Percentiles rank a stretch among this genome's conserved stretches.
phyloP scores from a whole-genome alignment of 2,113 vertebrate genomes.

The Elephantulus edwardii region DNA sequence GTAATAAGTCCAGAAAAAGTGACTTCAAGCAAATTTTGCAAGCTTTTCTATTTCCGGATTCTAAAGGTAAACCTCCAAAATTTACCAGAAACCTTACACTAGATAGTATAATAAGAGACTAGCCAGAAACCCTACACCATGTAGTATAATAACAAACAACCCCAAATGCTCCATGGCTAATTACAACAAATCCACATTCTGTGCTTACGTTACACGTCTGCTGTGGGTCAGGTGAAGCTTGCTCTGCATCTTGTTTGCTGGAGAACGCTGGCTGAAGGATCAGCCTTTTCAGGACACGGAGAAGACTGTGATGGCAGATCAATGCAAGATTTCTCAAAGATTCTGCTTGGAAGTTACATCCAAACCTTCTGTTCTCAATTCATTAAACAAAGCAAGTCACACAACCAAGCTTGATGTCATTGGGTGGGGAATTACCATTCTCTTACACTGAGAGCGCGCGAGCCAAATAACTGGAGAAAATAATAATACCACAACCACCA shows the following conservation, averaged over 20 bases:
- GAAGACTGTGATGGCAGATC: neutral
- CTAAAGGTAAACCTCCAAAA: neutral
- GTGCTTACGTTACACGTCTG: neutral
- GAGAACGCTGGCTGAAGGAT: neutral
- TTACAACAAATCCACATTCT: constrained; percentile 18
- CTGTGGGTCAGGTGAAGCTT: neutral
- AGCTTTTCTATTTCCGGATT: neutral
- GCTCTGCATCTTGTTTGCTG: neutral
- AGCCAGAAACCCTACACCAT: neutral
- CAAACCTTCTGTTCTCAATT: constrained; percentile 5
- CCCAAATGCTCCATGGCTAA: neutral
- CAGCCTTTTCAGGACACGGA: neutral
- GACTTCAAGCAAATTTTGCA: neutral
- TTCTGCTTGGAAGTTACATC: neutral
- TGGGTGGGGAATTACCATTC: constrained; percentile 23
- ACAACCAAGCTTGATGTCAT: neutral
- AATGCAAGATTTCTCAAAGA: neutral
- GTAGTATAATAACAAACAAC: neutral
- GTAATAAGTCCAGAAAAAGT: constrained; percentile 6
- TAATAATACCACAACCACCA: neutral
- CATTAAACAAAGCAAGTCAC: neutral
- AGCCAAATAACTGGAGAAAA: constrained; percentile 35
- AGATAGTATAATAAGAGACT: constrained; percentile 4
- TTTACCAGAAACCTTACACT: neutral
- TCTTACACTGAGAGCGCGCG: neutral